Percentiles rank a stretch among this genome's conserved stretches.
These are phyloP conservation scores for Orbicella faveolata DNA, from an alignment of 64 coral and sea anemone species.

Conservation along the genomic window DNA sequence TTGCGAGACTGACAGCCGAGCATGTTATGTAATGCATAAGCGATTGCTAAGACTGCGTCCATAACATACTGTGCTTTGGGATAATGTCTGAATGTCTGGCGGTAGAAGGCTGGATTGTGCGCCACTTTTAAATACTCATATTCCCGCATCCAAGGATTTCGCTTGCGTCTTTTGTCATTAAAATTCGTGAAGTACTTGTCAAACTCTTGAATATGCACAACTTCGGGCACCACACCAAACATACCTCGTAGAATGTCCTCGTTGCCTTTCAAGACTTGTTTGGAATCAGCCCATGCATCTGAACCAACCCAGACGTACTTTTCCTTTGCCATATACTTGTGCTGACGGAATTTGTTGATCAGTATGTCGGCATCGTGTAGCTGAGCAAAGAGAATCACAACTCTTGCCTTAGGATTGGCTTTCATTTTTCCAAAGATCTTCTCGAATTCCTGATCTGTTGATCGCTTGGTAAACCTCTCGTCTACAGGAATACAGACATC, in stretches of 20 bases:
- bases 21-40: constrained; percentile 77
- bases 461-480: constrained; percentile 75
- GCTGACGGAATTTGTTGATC: constrained; percentile 66
- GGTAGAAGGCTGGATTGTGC: constrained; percentile 70
- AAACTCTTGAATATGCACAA: constrained; percentile 59
- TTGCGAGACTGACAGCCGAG: constrained; percentile 62
- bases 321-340: constrained; percentile 25
- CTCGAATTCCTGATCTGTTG: constrained; percentile 55
- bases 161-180: constrained; percentile 62
- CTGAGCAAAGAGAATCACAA: constrained; percentile 84
- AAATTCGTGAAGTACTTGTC: constrained; percentile 83
- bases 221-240: constrained; percentile 80
- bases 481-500: constrained; percentile 84
- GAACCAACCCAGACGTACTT: constrained; percentile 79
- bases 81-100: constrained; percentile 66
- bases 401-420: constrained; percentile 62
- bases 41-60: constrained; percentile 71
- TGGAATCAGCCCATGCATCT: constrained; percentile 77
- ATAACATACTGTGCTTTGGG: constrained; percentile 80
- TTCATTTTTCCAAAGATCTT: constrained; percentile 69
- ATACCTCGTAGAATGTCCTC: constrained; percentile 65
- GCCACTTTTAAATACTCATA: constrained; percentile 73
- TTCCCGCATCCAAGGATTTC: constrained; percentile 84
- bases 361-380: constrained; percentile 76
- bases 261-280: constrained; percentile 68